Evolutionary conservation across 2,888 invertebrate genomes (phyloP).

Genomic region (Invenusta paracnida): DNA sequence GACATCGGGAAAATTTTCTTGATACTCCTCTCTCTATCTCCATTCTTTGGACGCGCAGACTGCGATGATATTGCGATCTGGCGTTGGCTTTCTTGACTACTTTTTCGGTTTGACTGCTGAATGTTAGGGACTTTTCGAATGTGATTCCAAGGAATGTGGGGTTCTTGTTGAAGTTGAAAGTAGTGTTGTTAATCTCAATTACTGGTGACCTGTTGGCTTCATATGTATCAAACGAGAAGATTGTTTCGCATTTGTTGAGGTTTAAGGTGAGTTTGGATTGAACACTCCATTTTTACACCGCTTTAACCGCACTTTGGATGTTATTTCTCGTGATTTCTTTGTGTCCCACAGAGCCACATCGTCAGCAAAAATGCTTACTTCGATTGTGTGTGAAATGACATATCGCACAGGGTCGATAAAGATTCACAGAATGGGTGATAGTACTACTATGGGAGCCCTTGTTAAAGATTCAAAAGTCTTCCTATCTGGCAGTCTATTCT

Average conservation of each 20-base stretch:
- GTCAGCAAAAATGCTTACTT: too few species aligned
- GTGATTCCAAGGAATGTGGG: background rate
- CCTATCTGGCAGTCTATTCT: too few species aligned
- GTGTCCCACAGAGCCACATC: too few species aligned
- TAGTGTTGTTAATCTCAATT: background rate
- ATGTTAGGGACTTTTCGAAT: background rate
- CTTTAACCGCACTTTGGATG: background rate
- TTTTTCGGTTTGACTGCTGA: background rate
- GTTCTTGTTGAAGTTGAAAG: background rate
- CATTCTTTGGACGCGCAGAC: too few species aligned
- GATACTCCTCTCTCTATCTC: too few species aligned
- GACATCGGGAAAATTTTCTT: too few species aligned
- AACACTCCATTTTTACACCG: background rate
- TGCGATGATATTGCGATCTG: background rate
- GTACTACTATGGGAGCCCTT: too few species aligned
- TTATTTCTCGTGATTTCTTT: too few species aligned
- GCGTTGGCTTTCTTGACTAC: background rate
- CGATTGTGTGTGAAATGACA: too few species aligned
- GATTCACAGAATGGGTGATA: too few species aligned
- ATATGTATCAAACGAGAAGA: background rate
- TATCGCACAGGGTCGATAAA: too few species aligned
- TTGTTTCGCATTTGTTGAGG: background rate
- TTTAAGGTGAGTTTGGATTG: background rate
- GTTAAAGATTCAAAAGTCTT: too few species aligned
- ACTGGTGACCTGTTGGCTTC: background rate